These are phyloP conservation scores for Callorhinus ursinus DNA, from an alignment of 2,113 vertebrate genomes.

Conservation along the genomic window DNA sequence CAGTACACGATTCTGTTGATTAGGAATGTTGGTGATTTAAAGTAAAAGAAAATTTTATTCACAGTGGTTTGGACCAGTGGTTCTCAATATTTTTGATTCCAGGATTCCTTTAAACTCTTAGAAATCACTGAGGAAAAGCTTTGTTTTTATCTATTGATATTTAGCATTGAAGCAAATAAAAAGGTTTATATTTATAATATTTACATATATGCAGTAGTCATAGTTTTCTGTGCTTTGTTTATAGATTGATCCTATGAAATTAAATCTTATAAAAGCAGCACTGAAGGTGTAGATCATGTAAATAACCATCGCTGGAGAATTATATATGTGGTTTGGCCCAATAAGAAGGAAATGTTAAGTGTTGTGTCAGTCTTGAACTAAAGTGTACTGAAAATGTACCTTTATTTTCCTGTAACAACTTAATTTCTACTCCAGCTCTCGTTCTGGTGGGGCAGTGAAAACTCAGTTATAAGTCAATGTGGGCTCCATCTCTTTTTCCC, in stretches of 20 bases:
- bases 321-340: not conserved
- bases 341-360: not conserved
- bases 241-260: not conserved
- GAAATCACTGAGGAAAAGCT: not conserved
- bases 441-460: not conserved
- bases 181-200: not conserved
- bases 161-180: not conserved
- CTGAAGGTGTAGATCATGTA: not conserved
- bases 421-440: not conserved
- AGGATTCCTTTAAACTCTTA: constrained; percentile 30
- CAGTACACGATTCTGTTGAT: not conserved
- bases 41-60: not conserved
- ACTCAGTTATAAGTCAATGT: not conserved
- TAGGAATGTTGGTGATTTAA: not conserved
- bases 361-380: not conserved
- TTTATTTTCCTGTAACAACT: not conserved
- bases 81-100: constrained; percentile 22
- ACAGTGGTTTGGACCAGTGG: not conserved
- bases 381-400: not conserved
- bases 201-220: not conserved
- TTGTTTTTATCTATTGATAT: not conserved
- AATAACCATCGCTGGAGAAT: not conserved
- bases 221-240: not conserved
- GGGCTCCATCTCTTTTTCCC: not conserved
- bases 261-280: not conserved